Percentiles rank a stretch among this genome's conserved stretches.
phyloP scores from a whole-genome alignment of 2,797 vertebrate species.

The Pangasius larnaudii region DNA sequence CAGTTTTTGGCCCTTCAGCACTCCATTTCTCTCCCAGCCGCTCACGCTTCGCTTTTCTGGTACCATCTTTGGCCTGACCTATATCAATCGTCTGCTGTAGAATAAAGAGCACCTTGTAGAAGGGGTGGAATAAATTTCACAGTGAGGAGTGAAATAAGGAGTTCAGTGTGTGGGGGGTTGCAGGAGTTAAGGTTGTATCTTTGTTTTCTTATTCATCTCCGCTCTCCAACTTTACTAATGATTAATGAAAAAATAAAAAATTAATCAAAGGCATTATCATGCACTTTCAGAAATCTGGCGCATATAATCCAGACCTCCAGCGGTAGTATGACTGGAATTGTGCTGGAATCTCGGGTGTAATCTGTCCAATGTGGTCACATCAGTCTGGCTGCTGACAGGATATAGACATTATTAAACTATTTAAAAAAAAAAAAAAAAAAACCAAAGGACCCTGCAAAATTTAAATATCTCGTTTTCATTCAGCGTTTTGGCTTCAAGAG shows the following conservation, averaged over 20 bases:
- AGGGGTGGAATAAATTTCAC: background rate
- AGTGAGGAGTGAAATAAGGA: background rate
- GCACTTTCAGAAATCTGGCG: no score
- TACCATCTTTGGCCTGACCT: background rate
- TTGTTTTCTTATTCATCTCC: background rate
- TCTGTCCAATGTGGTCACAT: background rate
- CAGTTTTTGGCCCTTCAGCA: background rate
- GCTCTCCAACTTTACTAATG: background rate
- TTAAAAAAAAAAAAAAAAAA: background rate
- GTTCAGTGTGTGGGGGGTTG: background rate
- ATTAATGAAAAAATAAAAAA: background rate
- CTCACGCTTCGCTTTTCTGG: background rate
- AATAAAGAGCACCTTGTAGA: background rate
- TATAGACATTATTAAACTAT: background rate
- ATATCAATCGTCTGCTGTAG: slow-evolving; percentile 12
- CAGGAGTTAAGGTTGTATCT: background rate
- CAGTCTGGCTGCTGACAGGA: background rate
- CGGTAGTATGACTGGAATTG: background rate
- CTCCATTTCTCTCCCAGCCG: background rate
- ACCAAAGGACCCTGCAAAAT: no score
- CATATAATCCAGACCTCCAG: background rate
- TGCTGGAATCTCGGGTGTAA: background rate
- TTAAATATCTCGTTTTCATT: background rate
- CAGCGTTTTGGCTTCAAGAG: background rate
- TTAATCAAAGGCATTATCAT: background rate